Base-by-base conservation (phyloP, 2,888 invertebrate genomes). In the Matsumyia berberina region DNA sequence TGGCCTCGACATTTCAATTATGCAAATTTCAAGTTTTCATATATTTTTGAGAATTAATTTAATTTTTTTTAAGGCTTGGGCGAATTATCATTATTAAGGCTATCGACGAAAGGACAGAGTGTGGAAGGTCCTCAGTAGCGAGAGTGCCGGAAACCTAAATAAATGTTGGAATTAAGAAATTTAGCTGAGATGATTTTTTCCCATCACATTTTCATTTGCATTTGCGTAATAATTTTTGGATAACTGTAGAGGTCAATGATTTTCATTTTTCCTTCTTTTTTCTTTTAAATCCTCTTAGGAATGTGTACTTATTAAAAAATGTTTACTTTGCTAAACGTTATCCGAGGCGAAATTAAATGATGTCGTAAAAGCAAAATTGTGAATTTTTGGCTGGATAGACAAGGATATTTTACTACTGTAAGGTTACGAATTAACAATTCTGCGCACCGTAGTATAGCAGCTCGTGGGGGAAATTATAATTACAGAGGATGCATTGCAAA, bases 281-380 rank as follows among this genome's bases (percentile, higher is more conserved):
- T 12, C 15, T 4, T 12, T 19, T 0, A 44, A 39, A 60, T 74
- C 66, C 42, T 58, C 37, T 72, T 46, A 57, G 57, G 57, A 64
- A 57, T 69, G 62, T 57, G 17, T 64, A 37, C 77, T 81, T 81
- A 77, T 81, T 81, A 70, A 81, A 81, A 77, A 77, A 29, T 70
- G 81, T 70, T 77, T 64, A 70, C 57, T 37, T 51, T 51, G 77
- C 81, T 51, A 66, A 81, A 77, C 42, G 57, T 46, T 64, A 57
- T 64, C 57, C 9, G 55, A 15, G 17, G 17, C 33, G 15, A 35
- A 57, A 31, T 62, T n/a, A 69, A 62, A 51, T 51, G 57, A 64
- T 62, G 69, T 42, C 64, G 42, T 79, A 57, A 64, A 64, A 58
- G 55, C 9, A 24, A 62, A 39, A 64, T 49, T 69, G 57, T 39